phyloP scores from a whole-genome alignment of 2,113 vertebrate genomes.

The Anoplopoma fimbria region DNA sequence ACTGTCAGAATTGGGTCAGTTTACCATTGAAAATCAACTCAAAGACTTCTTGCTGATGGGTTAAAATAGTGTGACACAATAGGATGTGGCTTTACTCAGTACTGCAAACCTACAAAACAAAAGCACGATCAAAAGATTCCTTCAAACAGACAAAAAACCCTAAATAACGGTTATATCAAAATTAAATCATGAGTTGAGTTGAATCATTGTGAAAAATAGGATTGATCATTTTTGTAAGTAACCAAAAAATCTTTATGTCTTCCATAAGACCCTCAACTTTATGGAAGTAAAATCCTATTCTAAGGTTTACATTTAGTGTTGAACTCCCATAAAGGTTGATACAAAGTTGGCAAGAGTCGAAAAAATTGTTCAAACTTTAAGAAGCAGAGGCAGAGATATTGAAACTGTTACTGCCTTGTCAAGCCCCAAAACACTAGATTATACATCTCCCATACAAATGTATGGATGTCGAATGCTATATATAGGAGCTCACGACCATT shows the following conservation, averaged over 20 bases:
- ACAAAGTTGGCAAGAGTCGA: no score
- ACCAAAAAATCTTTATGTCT: background rate
- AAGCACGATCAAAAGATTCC: background rate
- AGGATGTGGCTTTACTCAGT: slow-evolving; percentile 31
- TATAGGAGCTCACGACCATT: background rate
- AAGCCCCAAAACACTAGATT: no score
- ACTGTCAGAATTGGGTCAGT: slow-evolving; percentile 78
- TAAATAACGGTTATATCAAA: background rate
- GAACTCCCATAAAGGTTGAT: background rate
- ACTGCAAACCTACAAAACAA: slow-evolving; percentile 17
- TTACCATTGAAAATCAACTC: slow-evolving; percentile 56
- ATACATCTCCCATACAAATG: no score
- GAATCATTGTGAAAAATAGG: background rate
- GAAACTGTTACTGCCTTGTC: no score
- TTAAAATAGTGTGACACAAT: slow-evolving; percentile 45
- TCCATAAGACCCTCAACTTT: background rate
- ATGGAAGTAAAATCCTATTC: background rate
- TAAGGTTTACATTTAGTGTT: background rate
- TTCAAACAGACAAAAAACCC: background rate
- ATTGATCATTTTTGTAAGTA: background rate
- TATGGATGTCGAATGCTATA: background rate
- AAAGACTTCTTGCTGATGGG: slow-evolving; percentile 44
- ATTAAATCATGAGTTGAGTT: background rate
- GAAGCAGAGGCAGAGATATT: no score
- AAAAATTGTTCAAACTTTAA: no score